phyloP scores from a whole-genome alignment of 2,113 vertebrate genomes.

The Corythornis cristatus region DNA sequence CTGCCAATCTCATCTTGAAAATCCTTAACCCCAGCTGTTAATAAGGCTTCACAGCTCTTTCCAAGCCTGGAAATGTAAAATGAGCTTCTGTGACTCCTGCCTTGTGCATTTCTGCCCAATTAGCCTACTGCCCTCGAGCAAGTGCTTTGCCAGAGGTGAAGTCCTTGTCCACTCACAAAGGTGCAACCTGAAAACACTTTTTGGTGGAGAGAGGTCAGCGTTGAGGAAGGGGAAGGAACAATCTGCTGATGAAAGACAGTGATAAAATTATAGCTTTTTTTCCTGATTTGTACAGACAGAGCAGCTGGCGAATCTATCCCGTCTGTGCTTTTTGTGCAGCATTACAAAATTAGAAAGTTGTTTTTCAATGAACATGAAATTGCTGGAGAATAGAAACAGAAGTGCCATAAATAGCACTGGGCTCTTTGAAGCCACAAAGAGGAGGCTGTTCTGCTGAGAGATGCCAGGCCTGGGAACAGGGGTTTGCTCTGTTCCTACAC shows the following conservation, averaged over 20 bases:
- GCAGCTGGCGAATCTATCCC: not conserved
- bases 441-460: slow-evolving; percentile 16
- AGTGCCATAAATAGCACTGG: slow-evolving; percentile 1
- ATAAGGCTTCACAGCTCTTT: not conserved
- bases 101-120: not conserved
- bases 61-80: not conserved
- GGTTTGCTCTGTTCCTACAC: not conserved
- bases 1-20: not conserved
- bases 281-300: not conserved
- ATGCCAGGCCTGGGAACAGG: slow-evolving; percentile 24
- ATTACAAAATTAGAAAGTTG: slow-evolving; percentile 25
- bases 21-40: not conserved
- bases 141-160: not conserved
- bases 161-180: not conserved
- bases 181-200: not conserved
- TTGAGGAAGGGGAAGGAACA: accelerated
- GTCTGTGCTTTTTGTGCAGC: not conserved
- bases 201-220: not conserved
- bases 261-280: not conserved
- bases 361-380: not conserved
- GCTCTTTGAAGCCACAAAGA: slow-evolving; percentile 39
- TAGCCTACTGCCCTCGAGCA: accelerated
- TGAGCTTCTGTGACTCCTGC: not conserved
- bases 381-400: slow-evolving; percentile 15
- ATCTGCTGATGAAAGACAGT: not conserved